phyloP scores from a whole-genome alignment of 2,113 vertebrate genomes.

The Collichthys lucidus region DNA sequence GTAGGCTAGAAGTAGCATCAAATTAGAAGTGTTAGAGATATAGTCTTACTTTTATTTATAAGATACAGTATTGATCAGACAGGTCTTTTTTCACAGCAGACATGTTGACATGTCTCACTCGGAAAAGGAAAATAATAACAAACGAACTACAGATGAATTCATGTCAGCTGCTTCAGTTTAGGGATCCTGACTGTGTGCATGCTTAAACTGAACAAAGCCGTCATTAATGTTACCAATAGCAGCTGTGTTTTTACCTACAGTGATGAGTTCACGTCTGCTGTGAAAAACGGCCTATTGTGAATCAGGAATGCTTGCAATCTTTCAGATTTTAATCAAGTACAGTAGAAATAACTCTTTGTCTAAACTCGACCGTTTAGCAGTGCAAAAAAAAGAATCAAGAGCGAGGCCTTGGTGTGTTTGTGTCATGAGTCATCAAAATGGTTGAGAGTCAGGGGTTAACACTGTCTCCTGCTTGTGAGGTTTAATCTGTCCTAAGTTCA shows the following conservation, averaged over 20 bases:
- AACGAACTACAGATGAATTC: background rate
- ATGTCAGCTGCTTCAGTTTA: background rate
- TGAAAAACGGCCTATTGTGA: background rate
- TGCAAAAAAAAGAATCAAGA: too few relatives aligned
- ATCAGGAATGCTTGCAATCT: background rate
- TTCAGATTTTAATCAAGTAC: background rate
- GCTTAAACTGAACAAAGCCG: background rate
- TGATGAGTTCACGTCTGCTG: background rate
- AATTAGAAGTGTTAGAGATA: background rate
- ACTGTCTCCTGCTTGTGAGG: constrained; percentile 21
- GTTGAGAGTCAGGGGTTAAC: constrained; percentile 50
- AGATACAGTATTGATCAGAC: background rate
- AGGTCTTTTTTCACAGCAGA: background rate
- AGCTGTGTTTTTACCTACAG: background rate
- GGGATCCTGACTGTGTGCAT: background rate
- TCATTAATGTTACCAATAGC: background rate
- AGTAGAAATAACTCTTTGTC: too few relatives aligned
- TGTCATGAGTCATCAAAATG: background rate
- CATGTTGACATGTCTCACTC: background rate
- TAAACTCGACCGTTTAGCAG: background rate
- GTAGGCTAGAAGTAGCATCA: background rate
- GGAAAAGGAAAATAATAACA: background rate
- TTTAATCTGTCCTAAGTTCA: constrained; percentile 64
- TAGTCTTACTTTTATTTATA: background rate
- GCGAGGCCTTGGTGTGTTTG: background rate